Base-by-base conservation (phyloP, 2,888 invertebrate species). In the Margaritifera margaritifera region DNA sequence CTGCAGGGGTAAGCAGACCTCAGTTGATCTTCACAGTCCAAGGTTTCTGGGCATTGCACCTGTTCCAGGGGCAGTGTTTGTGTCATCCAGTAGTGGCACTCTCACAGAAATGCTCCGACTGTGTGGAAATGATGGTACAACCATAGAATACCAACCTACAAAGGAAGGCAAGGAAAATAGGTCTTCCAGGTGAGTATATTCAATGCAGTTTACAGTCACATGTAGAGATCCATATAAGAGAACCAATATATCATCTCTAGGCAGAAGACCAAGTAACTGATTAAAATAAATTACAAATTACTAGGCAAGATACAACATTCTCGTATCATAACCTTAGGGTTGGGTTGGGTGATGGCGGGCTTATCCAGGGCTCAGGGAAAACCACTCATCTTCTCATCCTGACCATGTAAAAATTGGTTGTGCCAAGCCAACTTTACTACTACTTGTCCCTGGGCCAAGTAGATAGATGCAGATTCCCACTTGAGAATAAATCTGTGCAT, bases 81-180 rank as follows among this genome's bases (percentile, higher is more conserved):
- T 90, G 6, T 84, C 85, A 1, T 81, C 86, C 19, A 75, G 80
- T 52, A 80, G 73, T 57, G 74, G 78, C n/a, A 80, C 81, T 50
- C 82, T 82, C 25, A 82, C 86, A 19, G 87, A 90, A 66, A 69
- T 90, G 50, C 75, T 89, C 50, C 77, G 84, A 68, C 71, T 90
- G 18, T 79, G 82, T 54, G 90, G 85, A 19, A 80, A 80, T 31
- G 86, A 86, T 62, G 79, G 78, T 2, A 68, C 72, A 15, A 64
- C 68, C 31, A 67, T 72, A 5, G 75, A 71, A 67, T 62, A 59
- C 51, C 68, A 67, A 25, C 51, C 52, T 8, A 71, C 77, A 24
- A 81, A 80, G 57, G 81, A 81, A 53, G 80, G 79, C 64, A 69
- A 66, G 61, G 58, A 61, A 51, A 63, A 77, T 79, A 66, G 64